Base-by-base conservation (phyloP, 2,888 invertebrate species). In the Dasysyrphus albostriatus region DNA sequence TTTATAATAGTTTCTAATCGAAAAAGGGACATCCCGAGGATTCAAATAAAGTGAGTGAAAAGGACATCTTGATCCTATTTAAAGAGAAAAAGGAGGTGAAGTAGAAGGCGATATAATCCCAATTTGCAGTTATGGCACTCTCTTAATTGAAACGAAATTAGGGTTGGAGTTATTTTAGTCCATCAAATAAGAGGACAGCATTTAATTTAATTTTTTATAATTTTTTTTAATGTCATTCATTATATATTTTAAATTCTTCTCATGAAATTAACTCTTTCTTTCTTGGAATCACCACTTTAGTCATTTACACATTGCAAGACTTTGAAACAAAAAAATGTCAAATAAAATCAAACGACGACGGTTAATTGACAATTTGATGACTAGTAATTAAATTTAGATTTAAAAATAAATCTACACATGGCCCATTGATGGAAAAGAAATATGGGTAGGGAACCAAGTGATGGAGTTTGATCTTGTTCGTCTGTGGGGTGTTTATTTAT, bases 1-100 rank as follows among this genome's bases (percentile, higher is more conserved):
- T 70, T 76, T 54, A 49, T 70, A 63, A 81, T 81, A 81, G 75
- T 81, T 73, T 42, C 69, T 81, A 81, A 81, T 75, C 75, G 75
- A 54, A 44, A 61, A 54, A 44, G 63, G 70, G 67, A 80, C 69
- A 70, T 54, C 44, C 9, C 34, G 49, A 14, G 59, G 49, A 69
- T 24, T 69, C 39, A 47, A 74, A 24, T 47, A 56, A 49, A 61
- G 39, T 42, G 61, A 39, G 5, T 29, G 49, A 16, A 42, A 24
- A 49, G 24, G 59, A 19, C 59, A 37, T 59, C 12, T 34, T 16
- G 1, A 24, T 24, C 24, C 24, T 2, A 24, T 24, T 42, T 6
- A 2, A 42, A 10, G n/a, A 10, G 34, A 44, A 70, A 9, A 24
- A 49, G 42, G 47, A 14, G 24, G 32, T 7, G 0, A 32, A 32